Evolutionary conservation across 2,888 invertebrate genomes (phyloP), one percentile per base, ranked within the genome.

Genomic region (Parasteatoda lunata): DNA sequence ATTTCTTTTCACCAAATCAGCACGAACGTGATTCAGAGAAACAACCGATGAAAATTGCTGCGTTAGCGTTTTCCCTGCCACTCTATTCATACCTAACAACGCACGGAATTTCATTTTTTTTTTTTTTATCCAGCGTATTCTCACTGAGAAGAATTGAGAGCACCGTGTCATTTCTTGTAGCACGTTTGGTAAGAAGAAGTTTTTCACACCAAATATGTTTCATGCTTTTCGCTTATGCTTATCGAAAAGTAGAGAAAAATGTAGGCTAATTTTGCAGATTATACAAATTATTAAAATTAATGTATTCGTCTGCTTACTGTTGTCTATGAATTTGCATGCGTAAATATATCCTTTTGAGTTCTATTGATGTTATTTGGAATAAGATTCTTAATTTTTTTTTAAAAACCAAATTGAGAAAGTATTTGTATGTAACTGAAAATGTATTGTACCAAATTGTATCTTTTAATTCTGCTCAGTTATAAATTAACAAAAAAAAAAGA

Each of bases 11-110:
- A 52, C 76, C 65, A 47, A 65, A 77, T 77, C 79, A 77, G 81
- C 77, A 82, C 81, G 82, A 87, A 87, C 86, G 82, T 87, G 86
- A 87, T 87, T 72, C 65, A 59, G 64, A 76, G 73, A 84, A 70
- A 75, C 69, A 49, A 73, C 15, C 77, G 15, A 54, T 68, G 73
- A 68, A 66, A 75, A 77, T 71, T 72, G 83, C 83, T 84, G 77
- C 72, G 47, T 59, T 72, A 30, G 72, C 83, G 76, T 71, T 72
- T 84, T 64, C 65, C 52, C 64, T 65, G 11, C 49, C 52, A 13
- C 70, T 59, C 59, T 47, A 52, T 65, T 30, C 51, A 48, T 49
- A 54, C 76, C 70, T 76, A 30, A 30, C 30, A n/a, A 59, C 4
- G 59, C n/a, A 59, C n/a, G 9, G 11, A 13, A 59, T 59, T 13